These are phyloP conservation scores for Drosophila paranaensis DNA, from an alignment of 2,888 invertebrate species.

Conservation along the genomic window DNA sequence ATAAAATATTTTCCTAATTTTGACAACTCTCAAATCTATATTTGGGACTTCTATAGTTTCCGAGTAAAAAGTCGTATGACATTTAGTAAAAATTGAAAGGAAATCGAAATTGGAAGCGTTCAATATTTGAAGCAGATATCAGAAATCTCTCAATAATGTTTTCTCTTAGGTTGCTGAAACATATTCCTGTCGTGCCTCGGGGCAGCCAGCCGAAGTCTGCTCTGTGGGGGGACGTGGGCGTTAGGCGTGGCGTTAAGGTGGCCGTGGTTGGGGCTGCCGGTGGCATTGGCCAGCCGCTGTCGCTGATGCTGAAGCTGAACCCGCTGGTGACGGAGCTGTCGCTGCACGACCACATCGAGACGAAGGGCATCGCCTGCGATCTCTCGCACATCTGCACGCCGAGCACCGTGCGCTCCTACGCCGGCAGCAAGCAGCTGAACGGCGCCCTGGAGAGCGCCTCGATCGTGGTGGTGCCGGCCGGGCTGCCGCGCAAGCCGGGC, in stretches of 20 bases:
- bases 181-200: background rate
- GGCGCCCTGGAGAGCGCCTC: slow-evolving; percentile 91
- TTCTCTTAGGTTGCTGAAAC: background rate
- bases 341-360: slow-evolving; percentile 95
- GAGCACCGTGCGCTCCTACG: slow-evolving; percentile 89
- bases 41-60: background rate
- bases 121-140: background rate
- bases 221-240: background rate
- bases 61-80: too few species aligned
- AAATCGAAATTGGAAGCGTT: background rate
- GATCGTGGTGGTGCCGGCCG: slow-evolving; percentile 97
- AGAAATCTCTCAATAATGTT: background rate
- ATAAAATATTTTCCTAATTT: too few species aligned
- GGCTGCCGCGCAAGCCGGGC: slow-evolving; percentile 97
- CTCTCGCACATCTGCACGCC: slow-evolving; percentile 96
- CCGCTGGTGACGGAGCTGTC: slow-evolving; percentile 92
- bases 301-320: slow-evolving; percentile 94
- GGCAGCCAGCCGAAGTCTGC: background rate
- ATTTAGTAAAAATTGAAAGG: background rate
- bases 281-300: slow-evolving; percentile 98
- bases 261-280: slow-evolving; percentile 97
- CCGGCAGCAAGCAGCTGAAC: slow-evolving; percentile 90
- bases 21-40: too few species aligned
- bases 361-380: slow-evolving; percentile 97
- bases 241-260: slow-evolving; percentile 90